A percentile compares a stretch with the other conserved stretches of the same genome.
Evolutionary conservation across 2,888 invertebrate genomes (phyloP).

Genomic region (Reticulitermes lucifugus): DNA sequence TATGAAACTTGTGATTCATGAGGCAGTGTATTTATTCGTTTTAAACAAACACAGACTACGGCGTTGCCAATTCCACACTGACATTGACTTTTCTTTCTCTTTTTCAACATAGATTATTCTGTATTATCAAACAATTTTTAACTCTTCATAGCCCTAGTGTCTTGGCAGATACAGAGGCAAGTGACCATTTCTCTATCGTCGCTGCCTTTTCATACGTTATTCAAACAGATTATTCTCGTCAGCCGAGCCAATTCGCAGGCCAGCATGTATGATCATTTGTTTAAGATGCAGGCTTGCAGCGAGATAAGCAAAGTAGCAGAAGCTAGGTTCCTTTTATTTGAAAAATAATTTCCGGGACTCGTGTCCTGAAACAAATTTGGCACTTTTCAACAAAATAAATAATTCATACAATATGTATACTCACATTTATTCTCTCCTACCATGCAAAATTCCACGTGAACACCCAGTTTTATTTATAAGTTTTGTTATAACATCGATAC

Average conservation of each 20-base stretch:
- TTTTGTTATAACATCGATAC: too few species aligned
- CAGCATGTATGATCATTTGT: neutral
- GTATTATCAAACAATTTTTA: neutral
- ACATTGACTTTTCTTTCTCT: neutral
- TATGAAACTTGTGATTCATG: conserved; percentile 32
- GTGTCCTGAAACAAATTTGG: too few species aligned
- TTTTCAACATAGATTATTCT: neutral
- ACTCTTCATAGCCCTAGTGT: neutral
- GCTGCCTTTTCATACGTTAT: neutral
- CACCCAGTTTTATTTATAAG: too few species aligned
- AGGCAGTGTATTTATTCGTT: neutral
- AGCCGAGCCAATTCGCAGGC: neutral
- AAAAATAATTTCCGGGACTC: too few species aligned
- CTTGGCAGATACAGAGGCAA: neutral
- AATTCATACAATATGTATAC: too few species aligned
- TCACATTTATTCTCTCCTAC: too few species aligned
- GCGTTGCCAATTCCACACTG: neutral
- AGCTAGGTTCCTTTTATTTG: too few species aligned
- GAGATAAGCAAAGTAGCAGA: too few species aligned
- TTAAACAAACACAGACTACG: neutral
- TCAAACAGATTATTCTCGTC: neutral
- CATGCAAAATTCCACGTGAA: too few species aligned
- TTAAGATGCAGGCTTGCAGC: neutral
- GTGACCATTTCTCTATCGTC: neutral
- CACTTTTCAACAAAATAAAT: too few species aligned